Evolutionary conservation across 2,113 vertebrate species (phyloP), one percentile per base, ranked within the genome.

Genomic region (Phalacrocorax brasilianus): DNA sequence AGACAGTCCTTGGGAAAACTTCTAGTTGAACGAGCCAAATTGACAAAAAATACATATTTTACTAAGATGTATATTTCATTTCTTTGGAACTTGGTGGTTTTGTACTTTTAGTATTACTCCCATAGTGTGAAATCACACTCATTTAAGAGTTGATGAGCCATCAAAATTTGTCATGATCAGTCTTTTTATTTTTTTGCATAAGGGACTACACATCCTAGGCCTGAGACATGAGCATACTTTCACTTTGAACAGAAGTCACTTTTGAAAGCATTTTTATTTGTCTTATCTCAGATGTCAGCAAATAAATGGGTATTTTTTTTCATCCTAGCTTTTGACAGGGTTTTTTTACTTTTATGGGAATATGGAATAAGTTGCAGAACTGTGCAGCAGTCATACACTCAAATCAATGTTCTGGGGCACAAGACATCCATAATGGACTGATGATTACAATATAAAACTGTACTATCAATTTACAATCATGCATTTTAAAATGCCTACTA

Each of bases 51-150:
- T 58, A 74, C 0, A 0, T 65, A 32, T 33, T 66, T 82, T 86
- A 19, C 59, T 30, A 87, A 68, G 58, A 78, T 52, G 76, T 33
- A 5, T 24, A 71, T 67, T 96, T 95, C 4, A 81, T 82, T 94
- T 91, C 68, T 78, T 92, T 86, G 59, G 52, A 91, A 85, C 35
- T 49, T 61, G 6, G 38, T 71, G n/a, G 1, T 33, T 88, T 75
- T 75, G 61, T 85, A 85, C 56, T 91, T 82, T n/a, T 55, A 68
- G 14, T 85, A 79, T 95, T 89, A 95, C 78, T 93, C 91, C 72
- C 21, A 9, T 17, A 65, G 33, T 7, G 8, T 53, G 70, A 97
- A 95, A 87, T 87, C 68, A 89, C 44, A 87, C 49, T 95, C 73
- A 89, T 89, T 90, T 95, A 53, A 73, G 70, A 85, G 67, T 26